A percentile compares a stretch with the other conserved stretches of the same genome.
Conservation (phyloP, 37 sponge, comb jelly and placozoan species). For the Crambe crambe region DNA sequence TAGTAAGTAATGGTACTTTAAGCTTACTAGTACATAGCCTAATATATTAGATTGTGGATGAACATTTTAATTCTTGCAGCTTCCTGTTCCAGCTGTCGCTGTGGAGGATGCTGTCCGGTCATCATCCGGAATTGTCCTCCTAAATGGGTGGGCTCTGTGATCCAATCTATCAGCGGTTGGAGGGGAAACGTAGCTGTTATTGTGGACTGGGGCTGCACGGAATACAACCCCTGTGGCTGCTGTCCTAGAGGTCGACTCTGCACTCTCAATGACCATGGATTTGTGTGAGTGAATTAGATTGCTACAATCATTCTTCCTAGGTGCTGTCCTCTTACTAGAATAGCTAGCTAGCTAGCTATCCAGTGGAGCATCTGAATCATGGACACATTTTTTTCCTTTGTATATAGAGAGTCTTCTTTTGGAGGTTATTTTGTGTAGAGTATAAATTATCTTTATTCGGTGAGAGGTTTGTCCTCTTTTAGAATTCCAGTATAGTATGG, state of each 20-base stretch:
- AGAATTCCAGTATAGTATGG: no score
- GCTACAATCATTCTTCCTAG: no score
- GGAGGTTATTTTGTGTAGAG: no score
- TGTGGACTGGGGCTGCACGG: conserved; percentile 31
- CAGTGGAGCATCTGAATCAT: no score
- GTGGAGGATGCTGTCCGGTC: conserved; percentile 28
- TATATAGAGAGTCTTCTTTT: no score
- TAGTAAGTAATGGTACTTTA: background rate
- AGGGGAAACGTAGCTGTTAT: conserved; percentile 49
- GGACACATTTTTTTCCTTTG: no score
- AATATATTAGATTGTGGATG: no score
- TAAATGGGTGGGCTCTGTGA: conserved; percentile 24
- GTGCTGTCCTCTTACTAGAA: no score
- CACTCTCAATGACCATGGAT: conserved; percentile 18
- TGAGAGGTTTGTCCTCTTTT: no score
- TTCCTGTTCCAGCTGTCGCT: background rate
- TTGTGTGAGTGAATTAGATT: conserved; percentile 6
- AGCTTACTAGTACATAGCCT: background rate
- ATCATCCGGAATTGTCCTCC: conserved; percentile 12
- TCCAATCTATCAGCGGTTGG: conserved; percentile 40
- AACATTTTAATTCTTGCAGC: background rate
- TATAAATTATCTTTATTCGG: no score
- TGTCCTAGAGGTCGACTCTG: conserved; percentile 1
- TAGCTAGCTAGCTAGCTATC: no score
- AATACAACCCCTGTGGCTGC: background rate